Base-by-base conservation (phyloP, 2,888 invertebrate genomes). In the Lepas anatifera region DNA sequence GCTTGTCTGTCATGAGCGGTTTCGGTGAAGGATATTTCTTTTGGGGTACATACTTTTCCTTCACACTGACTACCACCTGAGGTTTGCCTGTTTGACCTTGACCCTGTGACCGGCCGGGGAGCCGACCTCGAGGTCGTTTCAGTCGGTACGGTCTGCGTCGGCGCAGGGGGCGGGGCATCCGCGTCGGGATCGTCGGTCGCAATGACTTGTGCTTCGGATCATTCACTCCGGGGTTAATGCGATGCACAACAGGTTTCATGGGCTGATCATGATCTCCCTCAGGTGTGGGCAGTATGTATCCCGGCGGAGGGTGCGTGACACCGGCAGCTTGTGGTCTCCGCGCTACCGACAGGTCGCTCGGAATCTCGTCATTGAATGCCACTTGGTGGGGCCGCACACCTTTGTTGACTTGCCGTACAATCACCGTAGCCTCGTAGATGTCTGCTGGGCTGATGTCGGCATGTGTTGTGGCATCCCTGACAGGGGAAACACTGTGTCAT, bases 171-270 rank as follows among this genome's bases (percentile, higher is more conserved):
- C 58, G 58, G 6, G 58, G 58, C 18, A 35, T 58, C 1, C 58
- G 58, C 22, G 58, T 58, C 35, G 58, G 58, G 32, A 58, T 58
- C 22, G 58, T 58, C 22, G 58, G 58, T n/a, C 58, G 32, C 35
- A 58, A 35, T 35, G 58, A 58, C 58, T 58, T 58, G 35, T 58
- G 58, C 35, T 58, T 58, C 18, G 58, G 58, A 10, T 58, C 58
- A 35, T 58, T 35, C 35, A 7, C 8, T 18, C 58, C 58, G 3
- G 58, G 58, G 35, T 58, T 58, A 35, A 58, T 58, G 32, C 58
- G 32, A 22, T 58, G 58, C 58, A 58, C 32, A 3, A 58, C n/a
- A n/a, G n/a, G n/a, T n/a, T n/a, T n/a, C n/a, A n/a, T n/a, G n/a
- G n/a, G n/a, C n/a, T n/a, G n/a, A n/a, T n/a, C n/a, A n/a, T n/a